Evolutionary conservation across 23 tunicate genomes (phyloP).

Genomic region (Pegea sp.): DNA sequence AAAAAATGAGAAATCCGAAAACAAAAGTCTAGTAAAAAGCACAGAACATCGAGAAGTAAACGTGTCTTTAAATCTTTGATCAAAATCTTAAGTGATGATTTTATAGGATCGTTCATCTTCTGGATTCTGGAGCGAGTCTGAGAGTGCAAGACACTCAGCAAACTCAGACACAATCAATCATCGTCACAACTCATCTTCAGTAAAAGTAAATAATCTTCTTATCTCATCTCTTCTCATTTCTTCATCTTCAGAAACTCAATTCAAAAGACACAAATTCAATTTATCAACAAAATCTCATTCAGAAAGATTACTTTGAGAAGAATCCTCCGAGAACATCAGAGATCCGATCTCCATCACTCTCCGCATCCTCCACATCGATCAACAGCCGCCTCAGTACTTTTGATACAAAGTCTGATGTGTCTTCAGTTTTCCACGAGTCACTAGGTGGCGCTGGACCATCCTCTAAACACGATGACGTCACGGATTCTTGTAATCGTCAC

Average conservation of each 20-base stretch:
- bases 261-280: too few relatives aligned
- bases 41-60: too few relatives aligned
- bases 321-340: conserved; percentile 2
- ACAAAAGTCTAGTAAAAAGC: too few relatives aligned
- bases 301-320: too few relatives aligned
- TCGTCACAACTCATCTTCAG: conserved; percentile 26
- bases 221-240: too few relatives aligned
- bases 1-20: too few relatives aligned
- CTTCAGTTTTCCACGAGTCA: conserved; percentile 8
- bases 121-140: conserved; percentile 95
- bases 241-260: too few relatives aligned
- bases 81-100: too few relatives aligned
- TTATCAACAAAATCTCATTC: too few relatives aligned
- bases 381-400: conserved; percentile 70
- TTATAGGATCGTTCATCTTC: conserved; percentile 74
- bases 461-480: conserved; percentile 1
- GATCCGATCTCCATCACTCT: conserved; percentile 5
- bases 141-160: conserved; percentile 62
- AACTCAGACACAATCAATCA: conserved; percentile 47
- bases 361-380: conserved; percentile 39
- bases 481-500: conserved; percentile 5
- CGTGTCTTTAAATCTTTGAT: too few relatives aligned
- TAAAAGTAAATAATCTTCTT: conserved; percentile 5
- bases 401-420: conserved; percentile 18
- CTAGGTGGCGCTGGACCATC: not conserved